Evolutionary conservation across 1,140 invertebrate species (phyloP), one percentile per base, ranked within the genome.

Genomic region (Hormaphis cornu): DNA sequence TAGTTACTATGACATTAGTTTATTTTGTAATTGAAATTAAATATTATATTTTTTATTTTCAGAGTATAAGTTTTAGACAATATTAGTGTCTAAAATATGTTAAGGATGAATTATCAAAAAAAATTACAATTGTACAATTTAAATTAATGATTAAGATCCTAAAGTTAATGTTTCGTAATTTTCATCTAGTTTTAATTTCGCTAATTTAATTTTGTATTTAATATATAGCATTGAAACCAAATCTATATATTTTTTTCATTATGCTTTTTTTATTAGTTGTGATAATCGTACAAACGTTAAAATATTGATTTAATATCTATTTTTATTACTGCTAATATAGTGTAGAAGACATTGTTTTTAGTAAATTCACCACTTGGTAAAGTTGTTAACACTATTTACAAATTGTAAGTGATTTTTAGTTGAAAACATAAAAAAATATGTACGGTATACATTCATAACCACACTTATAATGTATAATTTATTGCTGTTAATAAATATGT

Each of bases 101-200:
- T 56, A 22, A 56, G 30, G 18, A 37, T 20, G 20, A 26, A 30
- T 24, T 37, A 33, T 53, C n/a, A 12, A 54, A 54, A 20, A 20
- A 18, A n/a, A n/a, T n/a, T n/a, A n/a, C n/a, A n/a, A n/a, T n/a
- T n/a, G n/a, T n/a, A n/a, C n/a, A n/a, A n/a, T n/a, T n/a, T n/a
- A n/a, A n/a, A n/a, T n/a, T n/a, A n/a, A n/a, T n/a, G n/a, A n/a
- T n/a, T n/a, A n/a, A n/a, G n/a, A n/a, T n/a, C n/a, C n/a, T n/a
- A n/a, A n/a, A n/a, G n/a, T n/a, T n/a, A n/a, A n/a, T n/a, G n/a
- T n/a, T n/a, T n/a, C n/a, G n/a, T n/a, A n/a, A n/a, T n/a, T 22
- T 54, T 56, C 12, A 58, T 24, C 18, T 58, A 40, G 37, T 58
- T 58, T 58, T 58, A 40, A 58, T 35, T 56, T 56, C n/a, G 53